Evolutionary conservation across 1,140 invertebrate genomes (phyloP), one percentile per base, ranked within the genome.

Genomic region (Drosophila pruinosa): DNA sequence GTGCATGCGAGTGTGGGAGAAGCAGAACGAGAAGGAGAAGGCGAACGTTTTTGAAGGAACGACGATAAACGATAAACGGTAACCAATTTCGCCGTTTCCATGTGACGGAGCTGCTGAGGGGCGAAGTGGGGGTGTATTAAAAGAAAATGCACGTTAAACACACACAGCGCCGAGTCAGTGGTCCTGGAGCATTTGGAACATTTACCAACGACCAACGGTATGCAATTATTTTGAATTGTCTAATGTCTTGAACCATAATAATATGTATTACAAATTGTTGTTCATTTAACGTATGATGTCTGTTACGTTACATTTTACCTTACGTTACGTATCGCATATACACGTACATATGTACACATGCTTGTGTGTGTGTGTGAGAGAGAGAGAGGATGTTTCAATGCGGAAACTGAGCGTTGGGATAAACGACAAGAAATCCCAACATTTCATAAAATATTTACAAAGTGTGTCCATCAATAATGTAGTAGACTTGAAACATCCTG

Each of bases 91-190:
- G 67, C 17, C 62, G 57, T 67, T 68, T 73, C 73, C 69, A 83
- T 81, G 78, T 77, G 75, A 65, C 61, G 68, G 56, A 64, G 39
- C 61, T 43, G 41, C 48, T 59, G 62, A 22, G 54, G 75, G n/a
- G 61, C 57, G 58, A 43, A 41, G 41, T 28, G 54, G 50, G 79
- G 57, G 64, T 59, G 72, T 61, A 7, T 10, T 10, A 31, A 28
- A 50, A 50, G n/a, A 90, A 90, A 79, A 91, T 91, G 90, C 90
- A 91, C 74, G 90, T 91, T 75, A 91, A 91, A 90, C 85, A 91
- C 67, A 89, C 85, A 71, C 90, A 91, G 75, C 78, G 90, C 41
- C 82, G 90, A 88, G 90, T 91, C 69, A 91, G 90, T 78, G 90
- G 90, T 78, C 90, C 90, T 80, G 90, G 90, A 89, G 90, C 90